Evolutionary conservation across 2,113 vertebrate species (phyloP).

Genomic region (cattle (Bos taurus)): ARS-UCD2.0 NC_037357.1:134283501-134284000

Average conservation of each 20-base stretch:
- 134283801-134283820: neutral
- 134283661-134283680: neutral
- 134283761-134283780: neutral
- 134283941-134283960: accelerated
- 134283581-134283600: neutral
- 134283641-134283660: neutral
- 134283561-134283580: neutral
- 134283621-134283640: neutral
- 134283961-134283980: neutral
- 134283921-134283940: neutral
- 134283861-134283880: neutral
- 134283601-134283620: neutral
- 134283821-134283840: neutral
- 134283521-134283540: neutral
- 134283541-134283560: neutral
- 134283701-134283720: neutral
- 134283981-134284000: too few species aligned
- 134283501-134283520: neutral
- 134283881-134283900: neutral
- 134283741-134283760: neutral
- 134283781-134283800: neutral
- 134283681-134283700: neutral
- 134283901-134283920: neutral
- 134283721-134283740: neutral
- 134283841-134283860: neutral